Evolutionary conservation across 2,797 vertebrate species (phyloP).

Genomic region (Poeciliopsis turneri): DNA sequence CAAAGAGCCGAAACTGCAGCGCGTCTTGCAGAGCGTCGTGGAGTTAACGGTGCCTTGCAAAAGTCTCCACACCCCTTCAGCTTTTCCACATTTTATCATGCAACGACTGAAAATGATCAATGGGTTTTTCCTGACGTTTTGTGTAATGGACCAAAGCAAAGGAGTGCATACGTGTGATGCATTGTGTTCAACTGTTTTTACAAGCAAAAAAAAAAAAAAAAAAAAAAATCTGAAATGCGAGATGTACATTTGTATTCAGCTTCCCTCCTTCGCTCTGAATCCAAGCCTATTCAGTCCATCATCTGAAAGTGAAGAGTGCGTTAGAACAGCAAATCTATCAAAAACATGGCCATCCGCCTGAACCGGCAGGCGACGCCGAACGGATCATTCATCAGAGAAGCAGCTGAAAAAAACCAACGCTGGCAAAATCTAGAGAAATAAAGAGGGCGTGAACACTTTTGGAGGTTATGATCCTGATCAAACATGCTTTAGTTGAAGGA

Average conservation of each 20-base stretch:
- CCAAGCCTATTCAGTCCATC: background rate
- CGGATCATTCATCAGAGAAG: background rate
- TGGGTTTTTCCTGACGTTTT: background rate
- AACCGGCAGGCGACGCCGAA: background rate
- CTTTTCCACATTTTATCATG: background rate
- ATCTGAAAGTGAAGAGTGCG: background rate
- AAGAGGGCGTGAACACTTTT: background rate
- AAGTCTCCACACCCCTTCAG: background rate
- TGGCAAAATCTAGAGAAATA: background rate
- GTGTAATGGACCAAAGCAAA: background rate
- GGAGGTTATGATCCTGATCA: background rate
- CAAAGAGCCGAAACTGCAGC: background rate
- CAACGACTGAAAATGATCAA: background rate
- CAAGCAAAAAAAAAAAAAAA: background rate
- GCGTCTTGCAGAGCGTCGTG: background rate
- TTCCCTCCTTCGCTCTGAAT: background rate
- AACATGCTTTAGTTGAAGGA: slow-evolving; percentile 17
- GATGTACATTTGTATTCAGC: background rate
- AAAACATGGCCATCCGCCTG: background rate
- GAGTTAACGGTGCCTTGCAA: background rate
- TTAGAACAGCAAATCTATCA: no score
- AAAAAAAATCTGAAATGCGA: background rate
- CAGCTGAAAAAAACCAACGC: background rate
- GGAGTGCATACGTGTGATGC: background rate
- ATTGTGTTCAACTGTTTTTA: background rate